Base-by-base conservation (phyloP, 2,113 vertebrate species). In the Dascyllus trimaculatus region DNA sequence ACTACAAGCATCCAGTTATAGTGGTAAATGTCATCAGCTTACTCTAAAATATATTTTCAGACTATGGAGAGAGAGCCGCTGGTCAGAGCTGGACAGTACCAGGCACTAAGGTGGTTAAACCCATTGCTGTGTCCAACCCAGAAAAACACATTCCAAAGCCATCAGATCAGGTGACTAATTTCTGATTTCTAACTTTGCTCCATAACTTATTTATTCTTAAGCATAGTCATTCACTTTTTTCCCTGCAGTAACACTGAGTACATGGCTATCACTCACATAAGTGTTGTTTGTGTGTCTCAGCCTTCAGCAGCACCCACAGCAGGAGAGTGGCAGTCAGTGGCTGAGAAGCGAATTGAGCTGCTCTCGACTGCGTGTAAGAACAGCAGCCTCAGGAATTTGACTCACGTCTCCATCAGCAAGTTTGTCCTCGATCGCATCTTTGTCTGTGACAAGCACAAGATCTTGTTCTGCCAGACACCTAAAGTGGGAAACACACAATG, bases 401-500 rank as follows among this genome's bases (percentile, higher is more conserved):
- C 97, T 0, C 97, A 97, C 78, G 95, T 96, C 0, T 62, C 95
- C 1, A 78, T 99, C 91, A 96, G 94, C 90, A 98, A 96, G 91
- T 99, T 99, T 61, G 96, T 99, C 87, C 95, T 99, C 75, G 97
- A 99, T 89, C 96, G 98, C 67, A 98, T 99, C 89, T 99, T 99
- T 74, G 98, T 99, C 77, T 98, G 97, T 59, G 97, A 99, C 94
- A 98, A 98, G 84, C 96, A 98, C 93, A 97, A 95, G 93, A 97
- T 99, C 83, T 92, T 99, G 62, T 99, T 99, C 93, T 99, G 98
- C 93, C 98, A 99, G 94, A 99, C 98, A 0, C 98, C 98, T 18
- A 99, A 99, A 95, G 98, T 99, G 88, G 98, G 98, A 71, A 99
- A 99, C 92, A 99, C 98, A 0, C 98, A 99, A 63, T 99, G 98